These are phyloP conservation scores for Acrossocheilus wenchowensis DNA, from an alignment of 2,797 vertebrate species.

Conservation along the genomic window DNA sequence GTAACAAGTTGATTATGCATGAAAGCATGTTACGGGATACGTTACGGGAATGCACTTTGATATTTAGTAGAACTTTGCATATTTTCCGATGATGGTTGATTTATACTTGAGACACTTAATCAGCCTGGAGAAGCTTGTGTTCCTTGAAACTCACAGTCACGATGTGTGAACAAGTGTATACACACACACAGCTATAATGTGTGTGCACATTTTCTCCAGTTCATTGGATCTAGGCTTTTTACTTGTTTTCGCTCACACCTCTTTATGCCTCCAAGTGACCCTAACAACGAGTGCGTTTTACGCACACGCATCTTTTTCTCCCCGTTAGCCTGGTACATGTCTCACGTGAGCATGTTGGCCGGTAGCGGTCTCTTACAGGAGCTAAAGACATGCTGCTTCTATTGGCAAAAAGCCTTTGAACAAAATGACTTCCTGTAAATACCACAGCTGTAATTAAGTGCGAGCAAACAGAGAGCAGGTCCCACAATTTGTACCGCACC, in stretches of 20 bases:
- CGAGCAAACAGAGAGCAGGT: slow-evolving; percentile 92
- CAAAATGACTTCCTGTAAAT: slow-evolving; percentile 95
- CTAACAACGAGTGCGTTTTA: slow-evolving; percentile 56
- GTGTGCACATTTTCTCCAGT: slow-evolving; percentile 69
- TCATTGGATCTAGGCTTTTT: slow-evolving; percentile 62
- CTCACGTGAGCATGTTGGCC: slow-evolving; percentile 78
- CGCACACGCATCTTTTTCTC: slow-evolving; percentile 64
- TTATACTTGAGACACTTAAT: slow-evolving; percentile 25
- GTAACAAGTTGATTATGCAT: slow-evolving; percentile 12
- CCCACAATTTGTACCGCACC: slow-evolving; percentile 90
- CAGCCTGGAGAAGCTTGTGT: not conserved
- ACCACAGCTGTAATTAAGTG: slow-evolving; percentile 92
- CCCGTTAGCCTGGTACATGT: slow-evolving; percentile 75
- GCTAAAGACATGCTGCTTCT: slow-evolving; percentile 79
- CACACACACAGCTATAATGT: slow-evolving; percentile 59
- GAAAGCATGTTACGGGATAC: slow-evolving; percentile 3
- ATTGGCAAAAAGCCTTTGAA: slow-evolving; percentile 90
- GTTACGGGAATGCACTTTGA: slow-evolving; percentile 16
- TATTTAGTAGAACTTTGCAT: slow-evolving; percentile 20
- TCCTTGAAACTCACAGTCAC: slow-evolving; percentile 42
- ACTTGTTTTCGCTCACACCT: slow-evolving; percentile 64
- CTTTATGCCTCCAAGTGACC: slow-evolving; percentile 61
- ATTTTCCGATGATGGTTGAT: slow-evolving; percentile 25
- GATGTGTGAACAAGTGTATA: slow-evolving; percentile 64
- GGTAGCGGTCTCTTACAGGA: slow-evolving; percentile 82